Base-by-base conservation (phyloP, 2,113 vertebrate species). In the Aepyceros melampus region DNA sequence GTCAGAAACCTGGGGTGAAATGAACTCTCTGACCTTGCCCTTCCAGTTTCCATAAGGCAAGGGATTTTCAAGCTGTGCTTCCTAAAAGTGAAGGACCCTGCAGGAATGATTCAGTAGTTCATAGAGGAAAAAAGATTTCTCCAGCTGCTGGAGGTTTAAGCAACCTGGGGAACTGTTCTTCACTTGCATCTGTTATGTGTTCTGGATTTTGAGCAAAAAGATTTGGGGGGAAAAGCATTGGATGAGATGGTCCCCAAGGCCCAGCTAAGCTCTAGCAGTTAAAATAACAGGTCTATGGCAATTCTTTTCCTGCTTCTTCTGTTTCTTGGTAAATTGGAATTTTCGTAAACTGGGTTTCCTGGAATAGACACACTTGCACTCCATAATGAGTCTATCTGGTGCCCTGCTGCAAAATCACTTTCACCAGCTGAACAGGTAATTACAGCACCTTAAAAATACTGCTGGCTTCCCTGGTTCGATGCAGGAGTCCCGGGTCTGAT, bases 311-410 rank as follows among this genome's bases (percentile, higher is more conserved):
- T 36, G 62, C 71, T 23, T 58, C 10, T 15, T 31, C 33, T 15
- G 13, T 64, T n/a, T 93, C 33, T 49, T 19, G 8, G 51, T 36
- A 91, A 96, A 64, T 25, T 91, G 76, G 17, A 23, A n/a, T 76
- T 71, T 90, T 45, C 60, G 67, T 74, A 84, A 95, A 87, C 58
- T 15, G 64, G 27, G 56, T 71, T 91, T 93, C 76, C 67, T 67
- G 21, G 47, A 76, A 76, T 76, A 53, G 96, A 86, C 15, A 11
- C 10, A 25, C 47, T 47, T 53, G n/a, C 4, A 1, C 53, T 33
- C 19, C 17, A 0, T 7, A 36, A 40, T 29, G 53, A n/a, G 60
- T 49, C 0, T 2, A 11, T 7, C 19, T n/a, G 3, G 11, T 33
- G 60, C 71, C 64, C 82, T 31, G 47, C 76, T 88, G 86, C 43